Base-by-base conservation (phyloP, 2,888 invertebrate species). In the Leptothorax acervorum region DNA sequence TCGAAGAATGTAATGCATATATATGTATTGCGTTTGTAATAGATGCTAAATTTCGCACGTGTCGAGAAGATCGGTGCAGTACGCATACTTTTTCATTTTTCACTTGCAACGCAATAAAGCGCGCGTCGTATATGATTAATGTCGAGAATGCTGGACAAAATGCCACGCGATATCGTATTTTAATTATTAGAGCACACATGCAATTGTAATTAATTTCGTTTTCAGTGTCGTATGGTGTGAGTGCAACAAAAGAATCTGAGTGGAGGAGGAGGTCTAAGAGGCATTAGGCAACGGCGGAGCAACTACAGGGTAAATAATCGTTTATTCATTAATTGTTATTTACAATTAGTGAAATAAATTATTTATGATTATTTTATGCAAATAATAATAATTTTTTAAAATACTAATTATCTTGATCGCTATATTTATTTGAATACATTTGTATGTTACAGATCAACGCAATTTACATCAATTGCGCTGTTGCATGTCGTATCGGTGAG, bases 151-250 rank as follows among this genome's bases (percentile, higher is more conserved):
- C 63, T 11, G 62, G 11, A 23, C n/a, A n/a, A 62, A 62, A 11
- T 39, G 63, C 23, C 23, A 23, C 11, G 55, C n/a, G 12, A 63
- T 63, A 63, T 63, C 63, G n/a, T 63, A 63, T n/a, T 63, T 39
- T 63, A 39, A 39, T 63, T 63, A 39, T 63, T n/a, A 39, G 63
- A 63, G 2, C 11, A 63, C 12, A 35, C 62, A 35, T 35, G 35
- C 35, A n/a, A n/a, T 63, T 11, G n/a, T 63, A 39, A 39, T 39
- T 39, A 63, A 39, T 39, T 39, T 31, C 15, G 31, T 31, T 60
- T 28, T 12, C 23, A 55, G 55, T 23, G 55, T 55, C n/a, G 55
- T 11, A 11, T 28, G 15, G 60, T 31, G 31, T 6, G 60, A 60
- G 6, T 6, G 15, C 6, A 8, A 31, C 2, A 15, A 8, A 60